Base-by-base conservation (phyloP, 2,113 vertebrate genomes). In the Platichthys stellatus region DNA sequence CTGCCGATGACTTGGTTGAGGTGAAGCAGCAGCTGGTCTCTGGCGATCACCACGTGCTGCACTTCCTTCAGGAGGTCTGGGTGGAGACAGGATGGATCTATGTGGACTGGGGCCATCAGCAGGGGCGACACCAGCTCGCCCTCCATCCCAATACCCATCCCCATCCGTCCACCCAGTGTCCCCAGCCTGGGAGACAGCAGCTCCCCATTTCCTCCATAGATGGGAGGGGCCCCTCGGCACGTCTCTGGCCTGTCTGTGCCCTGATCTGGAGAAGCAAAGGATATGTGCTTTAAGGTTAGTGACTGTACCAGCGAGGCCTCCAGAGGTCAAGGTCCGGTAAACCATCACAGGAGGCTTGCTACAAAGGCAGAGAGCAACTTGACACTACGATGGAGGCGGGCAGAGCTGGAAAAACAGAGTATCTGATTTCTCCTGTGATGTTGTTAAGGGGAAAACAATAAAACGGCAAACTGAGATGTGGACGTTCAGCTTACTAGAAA, bases 1-100 rank as follows among this genome's bases (percentile, higher is more conserved):
- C 98, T 95, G 92, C 98, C 98, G 81, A 99, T 99, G 81, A 99
- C 94, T 94, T 98, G 96, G 63, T 91, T 96, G 82, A 98, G 95
- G 88, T 99, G 97, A 47, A 99, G 94, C 35, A 98, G 95, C 82
- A 99, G 96, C 82, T 95, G 94, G 38, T 97, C 96, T 0, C 96
- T 91, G 82, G 96, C 95, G 58, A 99, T 99, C 78, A 99, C 97
- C 79, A 99, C 97, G 0, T 98, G 97, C 91, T 98, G 96, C 66
- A 99, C 96, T 84, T 98, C 97, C 54, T 96, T 97, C 86, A 99
- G 96, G 82, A 99, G 92, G 84, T 99, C 97, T 0, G 97, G 96
- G 91, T 98, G 97, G 78, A 99, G 94, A 88, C 96, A 94, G 76
- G 94, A 94, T 67, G 97, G 95, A 88, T 98, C 96, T 76, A 99